Conservation (phyloP, 1,140 invertebrate genomes). For the Micrasema minimum region DNA sequence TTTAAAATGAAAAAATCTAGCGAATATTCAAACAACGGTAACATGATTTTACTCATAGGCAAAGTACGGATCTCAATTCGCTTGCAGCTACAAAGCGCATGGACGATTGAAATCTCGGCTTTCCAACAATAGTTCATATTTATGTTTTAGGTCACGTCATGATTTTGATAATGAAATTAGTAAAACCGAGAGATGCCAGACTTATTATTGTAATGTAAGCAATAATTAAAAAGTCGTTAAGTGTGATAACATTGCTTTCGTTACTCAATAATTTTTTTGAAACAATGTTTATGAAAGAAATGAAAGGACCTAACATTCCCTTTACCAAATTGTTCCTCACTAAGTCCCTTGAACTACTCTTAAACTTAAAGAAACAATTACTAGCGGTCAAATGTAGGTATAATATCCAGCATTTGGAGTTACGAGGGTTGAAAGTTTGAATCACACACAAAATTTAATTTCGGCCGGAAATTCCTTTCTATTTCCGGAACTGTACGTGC, state of each 20-base stretch:
- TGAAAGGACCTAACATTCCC: background rate
- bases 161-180: no score
- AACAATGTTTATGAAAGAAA: background rate
- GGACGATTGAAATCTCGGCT: no score
- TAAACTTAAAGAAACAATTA: background rate
- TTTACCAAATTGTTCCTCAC: background rate
- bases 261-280: background rate
- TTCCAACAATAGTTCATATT: no score
- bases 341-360: background rate
- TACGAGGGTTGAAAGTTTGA: no score
- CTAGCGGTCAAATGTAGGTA: background rate
- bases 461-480: background rate
- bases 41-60: no score
- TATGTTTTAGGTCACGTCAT: no score
- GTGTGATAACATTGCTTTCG: background rate
- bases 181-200: background rate
- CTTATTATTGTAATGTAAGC: background rate
- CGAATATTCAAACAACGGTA: no score
- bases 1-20: no score
- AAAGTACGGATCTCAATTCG: no score
- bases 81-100: no score
- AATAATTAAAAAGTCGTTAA: background rate
- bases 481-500: conserved; percentile 34
- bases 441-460: no score
- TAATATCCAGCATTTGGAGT: no score